Evolutionary conservation across 2,797 vertebrate genomes (phyloP).

Genomic region (Myotis findleyi): DNA sequence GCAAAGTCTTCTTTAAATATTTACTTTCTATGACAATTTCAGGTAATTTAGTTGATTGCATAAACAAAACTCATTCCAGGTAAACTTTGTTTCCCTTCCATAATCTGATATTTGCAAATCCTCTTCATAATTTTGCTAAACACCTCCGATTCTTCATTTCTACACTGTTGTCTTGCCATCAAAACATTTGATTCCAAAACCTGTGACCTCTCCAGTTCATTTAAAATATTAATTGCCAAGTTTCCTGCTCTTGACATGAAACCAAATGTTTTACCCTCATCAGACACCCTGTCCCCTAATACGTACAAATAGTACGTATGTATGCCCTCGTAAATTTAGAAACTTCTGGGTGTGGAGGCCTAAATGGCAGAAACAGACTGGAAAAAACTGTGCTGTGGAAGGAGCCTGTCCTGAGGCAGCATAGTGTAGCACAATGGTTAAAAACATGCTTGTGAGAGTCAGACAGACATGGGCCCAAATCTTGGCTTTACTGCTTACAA

Average conservation of each 20-base stretch:
- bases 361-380: not conserved
- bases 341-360: not conserved
- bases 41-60: not conserved
- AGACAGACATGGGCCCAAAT: not conserved
- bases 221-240: not conserved
- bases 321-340: not conserved
- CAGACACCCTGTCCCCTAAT: not conserved
- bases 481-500: not conserved
- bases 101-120: not conserved
- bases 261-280: not conserved
- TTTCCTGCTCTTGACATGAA: not conserved
- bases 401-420: not conserved
- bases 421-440: not conserved
- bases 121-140: conserved; percentile 27
- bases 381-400: not conserved
- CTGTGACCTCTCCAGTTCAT: not conserved
- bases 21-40: conserved; percentile 38
- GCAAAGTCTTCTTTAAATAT: not conserved
- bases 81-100: conserved; percentile 46
- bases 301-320: not conserved
- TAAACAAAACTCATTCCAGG: not conserved
- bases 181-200: conserved; percentile 22
- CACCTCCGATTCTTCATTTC: not conserved
- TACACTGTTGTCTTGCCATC: not conserved
- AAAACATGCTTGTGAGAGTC: not conserved